A percentile compares a stretch with the other conserved stretches of the same genome.
Conservation (phyloP, 1,140 invertebrate genomes). For the Steinernema feltiae region DNA sequence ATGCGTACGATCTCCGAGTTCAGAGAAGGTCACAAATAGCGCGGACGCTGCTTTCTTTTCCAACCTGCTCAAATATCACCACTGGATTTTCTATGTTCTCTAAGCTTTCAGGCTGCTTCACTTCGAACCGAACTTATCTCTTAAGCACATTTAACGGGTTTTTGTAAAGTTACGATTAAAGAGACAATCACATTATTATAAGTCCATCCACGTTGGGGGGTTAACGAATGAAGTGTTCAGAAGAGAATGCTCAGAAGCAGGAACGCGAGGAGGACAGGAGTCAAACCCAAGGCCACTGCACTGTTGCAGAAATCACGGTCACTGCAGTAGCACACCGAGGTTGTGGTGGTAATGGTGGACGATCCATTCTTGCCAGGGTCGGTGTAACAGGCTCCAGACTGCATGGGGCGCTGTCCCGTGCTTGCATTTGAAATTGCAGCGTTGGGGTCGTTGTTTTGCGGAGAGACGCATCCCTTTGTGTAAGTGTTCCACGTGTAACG, state of each 20-base stretch:
- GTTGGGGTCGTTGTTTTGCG: neutral
- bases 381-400: neutral
- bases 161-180: neutral
- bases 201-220: too few relatives aligned
- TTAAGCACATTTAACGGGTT: neutral
- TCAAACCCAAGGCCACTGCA: neutral
- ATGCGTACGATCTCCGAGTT: slow-evolving; percentile 14
- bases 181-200: too few relatives aligned
- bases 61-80: neutral
- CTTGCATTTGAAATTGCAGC: neutral
- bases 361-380: neutral
- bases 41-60: neutral
- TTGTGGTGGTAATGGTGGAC: neutral
- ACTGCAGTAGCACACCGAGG: neutral
- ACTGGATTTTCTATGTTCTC: neutral
- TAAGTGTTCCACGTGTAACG: neutral
- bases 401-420: neutral
- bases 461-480: neutral
- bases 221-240: neutral
- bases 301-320: neutral
- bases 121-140: neutral
- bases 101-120: neutral
- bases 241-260: neutral
- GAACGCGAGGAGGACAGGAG: neutral
- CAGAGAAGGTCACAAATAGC: neutral